Conservation (phyloP, 2,888 invertebrate genomes). For the Agrochola macilenta region DNA sequence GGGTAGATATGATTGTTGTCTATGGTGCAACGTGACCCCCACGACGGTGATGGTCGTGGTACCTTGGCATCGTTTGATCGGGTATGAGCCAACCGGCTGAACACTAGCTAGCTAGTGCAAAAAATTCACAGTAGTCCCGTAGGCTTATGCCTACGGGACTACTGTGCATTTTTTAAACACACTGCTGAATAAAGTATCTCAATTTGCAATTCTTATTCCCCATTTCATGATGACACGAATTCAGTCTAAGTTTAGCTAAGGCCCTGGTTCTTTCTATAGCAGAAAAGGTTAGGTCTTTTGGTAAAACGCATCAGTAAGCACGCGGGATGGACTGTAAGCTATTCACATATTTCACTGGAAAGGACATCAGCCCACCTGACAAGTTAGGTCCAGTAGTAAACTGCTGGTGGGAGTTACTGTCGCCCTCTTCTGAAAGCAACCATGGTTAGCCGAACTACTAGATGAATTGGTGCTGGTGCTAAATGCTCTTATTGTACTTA, state of each 20-base stretch:
- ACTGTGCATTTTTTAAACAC: neutral
- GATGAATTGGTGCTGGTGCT: slow-evolving; percentile 48
- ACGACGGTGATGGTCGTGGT: neutral
- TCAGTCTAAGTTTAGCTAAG: neutral
- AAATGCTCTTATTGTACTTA: slow-evolving; percentile 28
- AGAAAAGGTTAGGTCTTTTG: slow-evolving; percentile 14
- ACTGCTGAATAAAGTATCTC: neutral
- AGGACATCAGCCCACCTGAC: slow-evolving; percentile 57
- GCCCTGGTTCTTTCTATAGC: neutral
- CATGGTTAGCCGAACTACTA: slow-evolving; percentile 46
- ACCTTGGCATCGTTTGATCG: neutral
- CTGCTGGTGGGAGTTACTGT: slow-evolving; percentile 28
- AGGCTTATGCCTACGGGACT: neutral
- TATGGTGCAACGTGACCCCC: neutral
- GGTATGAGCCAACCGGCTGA: neutral
- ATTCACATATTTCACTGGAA: slow-evolving; percentile 23
- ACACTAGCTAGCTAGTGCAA: neutral
- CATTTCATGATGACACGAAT: neutral
- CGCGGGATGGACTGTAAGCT: slow-evolving; percentile 47
- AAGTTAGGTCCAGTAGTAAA: slow-evolving; percentile 33
- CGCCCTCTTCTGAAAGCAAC: slow-evolving; percentile 62
- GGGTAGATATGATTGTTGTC: neutral
- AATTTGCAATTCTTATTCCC: neutral
- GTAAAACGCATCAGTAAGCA: slow-evolving; percentile 41
- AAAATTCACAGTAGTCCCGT: too few species aligned